Conservation (phyloP, 2,113 vertebrate species). For the Glareola pratincola region DNA sequence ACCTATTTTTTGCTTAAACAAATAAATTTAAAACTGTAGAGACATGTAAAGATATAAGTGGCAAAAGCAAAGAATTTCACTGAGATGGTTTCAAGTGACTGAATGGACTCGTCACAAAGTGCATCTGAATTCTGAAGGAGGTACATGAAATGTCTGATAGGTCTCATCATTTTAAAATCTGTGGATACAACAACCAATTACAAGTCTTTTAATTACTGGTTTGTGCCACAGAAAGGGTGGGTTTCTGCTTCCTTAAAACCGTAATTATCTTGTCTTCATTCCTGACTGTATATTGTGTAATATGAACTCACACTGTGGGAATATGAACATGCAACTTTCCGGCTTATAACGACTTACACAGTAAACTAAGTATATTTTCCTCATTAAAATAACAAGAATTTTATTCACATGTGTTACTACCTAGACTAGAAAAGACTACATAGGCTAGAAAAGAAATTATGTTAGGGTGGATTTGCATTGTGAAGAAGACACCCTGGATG, state of each 20-base stretch:
- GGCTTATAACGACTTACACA: constrained; percentile 34
- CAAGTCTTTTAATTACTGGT: constrained; percentile 73
- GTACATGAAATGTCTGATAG: constrained; percentile 55
- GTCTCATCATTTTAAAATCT: constrained; percentile 67
- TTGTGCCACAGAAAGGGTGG: constrained; percentile 56
- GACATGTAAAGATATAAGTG: not conserved
- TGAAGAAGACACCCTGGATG: not conserved
- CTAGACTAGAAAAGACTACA: constrained; percentile 20
- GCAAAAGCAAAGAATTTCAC: not conserved
- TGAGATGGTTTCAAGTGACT: not conserved
- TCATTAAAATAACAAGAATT: constrained; percentile 65
- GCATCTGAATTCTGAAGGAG: not conserved
- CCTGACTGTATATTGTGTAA: constrained; percentile 74
- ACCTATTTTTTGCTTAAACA: not conserved
- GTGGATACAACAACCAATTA: constrained; percentile 74
- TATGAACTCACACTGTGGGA: constrained; percentile 62
- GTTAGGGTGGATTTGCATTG: not conserved
- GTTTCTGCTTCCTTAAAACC: constrained; percentile 67
- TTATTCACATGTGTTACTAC: constrained; percentile 52
- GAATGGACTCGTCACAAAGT: not conserved
- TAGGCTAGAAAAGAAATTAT: not conserved
- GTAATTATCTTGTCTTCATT: constrained; percentile 78
- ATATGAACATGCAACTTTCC: constrained; percentile 53
- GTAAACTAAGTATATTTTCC: constrained; percentile 51
- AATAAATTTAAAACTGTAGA: not conserved